phyloP scores from a whole-genome alignment of 1,140 invertebrate species.

The Solenopsis invicta region DNA sequence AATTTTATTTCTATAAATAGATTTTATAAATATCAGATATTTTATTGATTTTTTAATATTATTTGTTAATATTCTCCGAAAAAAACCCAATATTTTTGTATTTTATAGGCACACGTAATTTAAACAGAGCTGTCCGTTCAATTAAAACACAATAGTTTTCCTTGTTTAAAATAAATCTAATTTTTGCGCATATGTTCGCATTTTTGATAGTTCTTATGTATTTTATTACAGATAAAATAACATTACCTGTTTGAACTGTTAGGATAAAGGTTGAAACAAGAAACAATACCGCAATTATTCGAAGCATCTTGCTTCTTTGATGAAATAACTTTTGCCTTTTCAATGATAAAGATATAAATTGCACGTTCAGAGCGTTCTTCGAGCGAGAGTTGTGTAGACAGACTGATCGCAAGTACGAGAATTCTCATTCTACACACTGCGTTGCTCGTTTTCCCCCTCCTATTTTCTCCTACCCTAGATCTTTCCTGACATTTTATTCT shows the following conservation, averaged over 20 bases:
- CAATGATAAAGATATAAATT: background rate
- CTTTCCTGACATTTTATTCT: background rate
- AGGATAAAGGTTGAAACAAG: conserved; percentile 7
- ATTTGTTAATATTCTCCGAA: no score
- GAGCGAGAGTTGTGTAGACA: conserved; percentile 24
- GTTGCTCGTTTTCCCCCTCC: background rate
- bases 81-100: no score
- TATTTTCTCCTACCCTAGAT: conserved; percentile 36
- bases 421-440: background rate
- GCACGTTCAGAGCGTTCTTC: no score
- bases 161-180: no score
- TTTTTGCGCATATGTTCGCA: background rate
- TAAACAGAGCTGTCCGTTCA: background rate
- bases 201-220: background rate
- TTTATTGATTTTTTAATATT: no score
- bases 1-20: no score
- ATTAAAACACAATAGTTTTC: background rate
- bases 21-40: no score
- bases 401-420: conserved; percentile 39
- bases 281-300: conserved; percentile 8
- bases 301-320: conserved; percentile 12
- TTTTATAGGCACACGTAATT: no score
- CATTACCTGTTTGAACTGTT: conserved; percentile 23
- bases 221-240: background rate
- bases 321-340: background rate